phyloP scores from a whole-genome alignment of 2,888 invertebrate genomes.

The Neoascia interrupta region DNA sequence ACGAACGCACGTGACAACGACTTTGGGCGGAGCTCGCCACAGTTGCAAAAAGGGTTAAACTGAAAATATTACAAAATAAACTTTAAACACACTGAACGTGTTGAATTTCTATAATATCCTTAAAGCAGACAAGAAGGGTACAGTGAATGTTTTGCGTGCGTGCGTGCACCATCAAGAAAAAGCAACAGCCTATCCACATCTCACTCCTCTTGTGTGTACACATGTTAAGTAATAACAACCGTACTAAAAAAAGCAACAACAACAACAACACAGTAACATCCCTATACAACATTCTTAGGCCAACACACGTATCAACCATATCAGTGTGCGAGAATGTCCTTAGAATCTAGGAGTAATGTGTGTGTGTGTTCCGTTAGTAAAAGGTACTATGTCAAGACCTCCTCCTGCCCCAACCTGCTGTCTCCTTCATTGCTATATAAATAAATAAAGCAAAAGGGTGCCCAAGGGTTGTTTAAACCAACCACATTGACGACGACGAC shows the following conservation, averaged over 20 bases:
- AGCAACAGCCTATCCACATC: constrained; percentile 34
- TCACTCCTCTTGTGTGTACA: constrained; percentile 4
- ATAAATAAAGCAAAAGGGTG: constrained; percentile 55
- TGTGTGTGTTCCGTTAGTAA: not conserved
- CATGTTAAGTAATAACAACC: constrained; percentile 41
- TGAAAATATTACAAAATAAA: constrained; percentile 8
- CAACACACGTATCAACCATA: constrained; percentile 3
- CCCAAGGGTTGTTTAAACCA: constrained; percentile 63
- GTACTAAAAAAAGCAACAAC: constrained; percentile 10
- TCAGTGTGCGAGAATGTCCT: constrained; percentile 9
- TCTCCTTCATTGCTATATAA: constrained; percentile 9
- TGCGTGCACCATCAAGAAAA: constrained; percentile 25
- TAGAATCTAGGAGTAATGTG: constrained; percentile 1
- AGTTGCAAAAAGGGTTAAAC: not conserved
- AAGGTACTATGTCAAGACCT: not conserved
- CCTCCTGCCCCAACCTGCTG: not conserved
- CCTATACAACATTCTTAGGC: constrained; percentile 8
- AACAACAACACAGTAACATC: not conserved
- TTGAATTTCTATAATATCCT: constrained; percentile 21
- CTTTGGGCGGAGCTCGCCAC: not conserved
- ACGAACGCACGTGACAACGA: not conserved
- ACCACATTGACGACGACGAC: constrained; percentile 52
- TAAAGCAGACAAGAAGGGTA: constrained; percentile 3
- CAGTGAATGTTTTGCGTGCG: constrained; percentile 22
- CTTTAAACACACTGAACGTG: constrained; percentile 9